Evolutionary conservation across 2,797 vertebrate species (phyloP), one percentile per base, ranked within the genome.

Genomic region (Hozukius guyotensis): DNA sequence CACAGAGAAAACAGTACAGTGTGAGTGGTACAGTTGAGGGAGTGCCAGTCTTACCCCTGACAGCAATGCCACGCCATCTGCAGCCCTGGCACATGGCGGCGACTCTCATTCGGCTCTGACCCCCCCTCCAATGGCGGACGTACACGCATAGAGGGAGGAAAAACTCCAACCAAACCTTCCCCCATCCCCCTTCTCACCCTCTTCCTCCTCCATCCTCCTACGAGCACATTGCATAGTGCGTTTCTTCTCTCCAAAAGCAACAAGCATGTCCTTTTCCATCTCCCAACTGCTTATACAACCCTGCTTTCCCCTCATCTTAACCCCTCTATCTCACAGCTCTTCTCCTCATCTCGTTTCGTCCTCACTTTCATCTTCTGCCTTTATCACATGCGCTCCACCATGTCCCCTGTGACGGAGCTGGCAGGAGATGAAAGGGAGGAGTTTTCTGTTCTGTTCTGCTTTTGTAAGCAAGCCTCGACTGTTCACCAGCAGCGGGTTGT

Each of bases 31-130:
- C 91, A 94, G 93, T 94, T 87, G 80, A 88, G 87, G 83, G 82
- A 87, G 90, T 80, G 91, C 92, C 85, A 88, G 89, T 83, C 81
- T 38, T 83, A 82, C 27, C 72, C 70, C 88, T 84, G 80, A 92
- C 87, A 79, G 91, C 81, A 70, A 89, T 70, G 86, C 87, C 75
- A 80, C 22, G 83, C 93, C 95, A 95, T 95, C 95, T 95, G 95
- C 92, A 94, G 92, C 87, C 85, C 94, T 95, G 93, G 93, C 93
- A 90, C 90, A 77, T 38, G 20, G 14, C 16, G 3, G 79, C 18
- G 3, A 79, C 77, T 85, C 60, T 62, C 24, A 8, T 57, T 81
- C 65, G 73, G 75, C 83, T 81, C 78, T 36, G 72, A 71, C 87
- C 84, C 14, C 65, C 73, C 69, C 79, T 83, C 81, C 77, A 66